Conservation (phyloP, 2,797 vertebrate genomes). For the Sebastes wilsoni region DNA sequence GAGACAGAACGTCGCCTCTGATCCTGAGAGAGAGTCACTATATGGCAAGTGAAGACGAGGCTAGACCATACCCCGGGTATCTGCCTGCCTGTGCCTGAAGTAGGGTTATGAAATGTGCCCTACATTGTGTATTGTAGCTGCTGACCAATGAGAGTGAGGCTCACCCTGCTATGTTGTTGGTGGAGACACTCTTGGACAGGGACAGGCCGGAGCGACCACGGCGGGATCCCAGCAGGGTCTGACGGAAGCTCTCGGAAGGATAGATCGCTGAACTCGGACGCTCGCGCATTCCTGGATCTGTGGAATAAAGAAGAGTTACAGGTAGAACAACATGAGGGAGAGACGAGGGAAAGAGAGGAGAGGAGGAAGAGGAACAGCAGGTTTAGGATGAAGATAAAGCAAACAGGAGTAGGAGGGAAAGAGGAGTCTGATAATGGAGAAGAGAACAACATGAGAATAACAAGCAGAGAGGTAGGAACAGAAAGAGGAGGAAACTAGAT, state of each 20-base stretch:
- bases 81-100: not conserved
- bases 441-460: not conserved
- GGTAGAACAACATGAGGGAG: not conserved
- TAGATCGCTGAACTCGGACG: slow-evolving; percentile 92
- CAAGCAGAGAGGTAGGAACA: not conserved
- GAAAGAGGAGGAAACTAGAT: not conserved
- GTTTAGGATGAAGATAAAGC: not conserved
- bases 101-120: not conserved
- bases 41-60: not conserved
- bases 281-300: slow-evolving; percentile 84
- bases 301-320: not conserved
- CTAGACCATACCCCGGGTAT: not conserved
- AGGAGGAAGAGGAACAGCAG: not conserved
- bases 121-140: not conserved
- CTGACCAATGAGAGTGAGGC: not conserved
- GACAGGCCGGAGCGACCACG: slow-evolving; percentile 85
- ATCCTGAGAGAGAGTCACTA: not conserved
- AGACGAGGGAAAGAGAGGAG: not conserved
- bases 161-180: slow-evolving; percentile 94
- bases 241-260: slow-evolving; percentile 89
- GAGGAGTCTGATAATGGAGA: not conserved
- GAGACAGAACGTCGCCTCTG: not conserved
- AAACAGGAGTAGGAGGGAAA: not conserved
- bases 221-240: slow-evolving; percentile 88
- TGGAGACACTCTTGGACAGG: slow-evolving; percentile 94